phyloP scores from a whole-genome alignment of 2,113 vertebrate species.

The Loxodonta africana region DNA sequence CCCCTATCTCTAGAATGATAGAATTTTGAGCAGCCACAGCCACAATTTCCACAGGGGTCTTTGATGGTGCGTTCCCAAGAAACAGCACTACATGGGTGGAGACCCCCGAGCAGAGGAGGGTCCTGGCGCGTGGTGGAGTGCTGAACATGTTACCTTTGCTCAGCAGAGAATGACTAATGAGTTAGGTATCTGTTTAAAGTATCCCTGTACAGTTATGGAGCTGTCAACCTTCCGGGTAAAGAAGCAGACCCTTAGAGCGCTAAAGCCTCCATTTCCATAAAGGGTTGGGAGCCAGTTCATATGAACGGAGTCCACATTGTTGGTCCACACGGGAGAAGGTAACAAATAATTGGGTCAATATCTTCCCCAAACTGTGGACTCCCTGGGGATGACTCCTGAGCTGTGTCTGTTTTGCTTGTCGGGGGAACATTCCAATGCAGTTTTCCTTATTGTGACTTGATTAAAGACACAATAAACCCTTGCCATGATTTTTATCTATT shows the following conservation, averaged over 20 bases:
- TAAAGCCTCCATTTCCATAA: background rate
- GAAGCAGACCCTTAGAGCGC: background rate
- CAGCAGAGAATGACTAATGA: background rate
- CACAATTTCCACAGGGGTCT: background rate
- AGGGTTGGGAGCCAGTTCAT: background rate
- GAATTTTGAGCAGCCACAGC: background rate
- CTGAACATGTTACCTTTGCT: background rate
- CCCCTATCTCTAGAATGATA: background rate
- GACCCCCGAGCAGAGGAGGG: fast-evolving
- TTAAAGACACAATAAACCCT: conserved; percentile 77
- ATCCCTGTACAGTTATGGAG: background rate
- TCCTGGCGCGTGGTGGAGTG: fast-evolving
- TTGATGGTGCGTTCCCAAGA: fast-evolving
- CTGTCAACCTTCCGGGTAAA: no score
- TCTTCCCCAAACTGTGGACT: background rate
- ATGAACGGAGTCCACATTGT: fast-evolving
- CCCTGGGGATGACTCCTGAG: fast-evolving
- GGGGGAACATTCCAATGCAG: background rate
- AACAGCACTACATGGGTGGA: background rate
- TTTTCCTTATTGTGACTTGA: conserved; percentile 75
- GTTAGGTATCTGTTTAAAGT: no score
- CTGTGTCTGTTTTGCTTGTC: background rate
- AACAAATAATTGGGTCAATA: fast-evolving
- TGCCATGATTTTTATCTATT: conserved; percentile 73
- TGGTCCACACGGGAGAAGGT: background rate